Evolutionary conservation across 2,888 invertebrate genomes (phyloP), one percentile per base, ranked within the genome.

Genomic region (Orgyia antiqua): DNA sequence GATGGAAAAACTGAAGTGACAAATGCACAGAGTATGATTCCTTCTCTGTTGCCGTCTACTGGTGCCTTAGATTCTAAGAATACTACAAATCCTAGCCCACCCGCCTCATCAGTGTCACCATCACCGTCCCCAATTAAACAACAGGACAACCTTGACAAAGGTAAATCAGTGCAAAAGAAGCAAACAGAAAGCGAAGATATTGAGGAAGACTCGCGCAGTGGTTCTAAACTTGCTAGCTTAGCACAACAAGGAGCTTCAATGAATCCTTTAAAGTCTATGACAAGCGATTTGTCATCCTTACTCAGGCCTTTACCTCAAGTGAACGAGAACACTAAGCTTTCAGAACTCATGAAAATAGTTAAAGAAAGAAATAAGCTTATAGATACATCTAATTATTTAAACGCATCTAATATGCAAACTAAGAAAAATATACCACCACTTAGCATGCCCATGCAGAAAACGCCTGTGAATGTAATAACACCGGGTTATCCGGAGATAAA

Each of bases 301-400:
- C 6, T 24, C 4, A 38, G 29, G 13, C 31, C 48, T 4, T 0
- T 58, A 11, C 56, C 57, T 2, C 36, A 48, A 2, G 5, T 51
- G 1, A 42, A 41, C 12, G 36, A 54, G 3, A 34, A 42, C 1
- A 4, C 69, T 1, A 35, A 70, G 0, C 52, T 79, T 2, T 61
- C 71, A 4, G 62, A 72, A 32, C 40, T 80, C 17, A 33, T 79
- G n/a, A 55, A 31, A 10, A 52, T 50, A 24, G 68, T 78, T 1
- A 55, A 72, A 17, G 39, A 57, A 19, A 62, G 61, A 1, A 74
- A 56, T 27, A 52, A 50, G 1, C 17, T 63, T 6, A 18, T 43
- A 8, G 28, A 42, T n/a, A 24, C 13, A 5, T 23, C 11, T 10
- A 4, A 10, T 6, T 23, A 23, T 10, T 10, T 23, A 23, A 10